A percentile compares a stretch with the other conserved stretches of the same genome.
Evolutionary conservation across 2,888 invertebrate species (phyloP).

Genomic region (Oeneis ivallda): DNA sequence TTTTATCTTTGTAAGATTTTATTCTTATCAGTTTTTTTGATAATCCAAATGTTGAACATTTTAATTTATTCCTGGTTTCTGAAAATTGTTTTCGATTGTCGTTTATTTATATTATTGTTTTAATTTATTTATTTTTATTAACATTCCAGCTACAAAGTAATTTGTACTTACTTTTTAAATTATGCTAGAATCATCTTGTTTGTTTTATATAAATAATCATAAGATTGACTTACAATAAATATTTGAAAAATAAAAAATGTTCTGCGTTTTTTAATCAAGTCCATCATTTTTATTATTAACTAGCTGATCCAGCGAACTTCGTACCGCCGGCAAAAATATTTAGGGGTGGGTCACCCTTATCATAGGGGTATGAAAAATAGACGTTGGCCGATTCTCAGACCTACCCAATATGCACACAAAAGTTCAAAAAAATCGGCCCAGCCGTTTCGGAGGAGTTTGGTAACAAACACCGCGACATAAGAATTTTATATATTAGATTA

Average conservation of each 20-base stretch:
- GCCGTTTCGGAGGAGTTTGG: too few relatives aligned
- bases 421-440: too few relatives aligned
- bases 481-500: too few relatives aligned
- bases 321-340: too few relatives aligned
- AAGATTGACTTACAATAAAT: conserved; percentile 1
- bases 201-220: background rate
- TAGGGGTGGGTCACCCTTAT: too few relatives aligned
- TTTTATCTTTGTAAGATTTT: conserved; percentile 15
- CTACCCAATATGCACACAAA: too few relatives aligned
- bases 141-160: conserved; percentile 25
- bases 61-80: conserved; percentile 21
- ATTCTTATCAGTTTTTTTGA: background rate
- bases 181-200: conserved; percentile 3
- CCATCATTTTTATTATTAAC: too few relatives aligned
- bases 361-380: too few relatives aligned
- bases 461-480: too few relatives aligned
- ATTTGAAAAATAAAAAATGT: conserved; percentile 4
- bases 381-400: too few relatives aligned
- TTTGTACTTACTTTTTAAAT: background rate
- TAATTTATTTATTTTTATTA: conserved; percentile 34
- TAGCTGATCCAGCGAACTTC: too few relatives aligned
- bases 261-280: background rate
- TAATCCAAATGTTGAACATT: conserved; percentile 15
- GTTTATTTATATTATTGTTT: conserved; percentile 34
- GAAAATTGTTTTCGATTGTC: conserved; percentile 25